Percentiles rank a stretch among this genome's conserved stretches.
These are phyloP conservation scores for Amblyopsis hoosieri DNA, from an alignment of 2,797 vertebrate genomes.

Conservation along the genomic window DNA sequence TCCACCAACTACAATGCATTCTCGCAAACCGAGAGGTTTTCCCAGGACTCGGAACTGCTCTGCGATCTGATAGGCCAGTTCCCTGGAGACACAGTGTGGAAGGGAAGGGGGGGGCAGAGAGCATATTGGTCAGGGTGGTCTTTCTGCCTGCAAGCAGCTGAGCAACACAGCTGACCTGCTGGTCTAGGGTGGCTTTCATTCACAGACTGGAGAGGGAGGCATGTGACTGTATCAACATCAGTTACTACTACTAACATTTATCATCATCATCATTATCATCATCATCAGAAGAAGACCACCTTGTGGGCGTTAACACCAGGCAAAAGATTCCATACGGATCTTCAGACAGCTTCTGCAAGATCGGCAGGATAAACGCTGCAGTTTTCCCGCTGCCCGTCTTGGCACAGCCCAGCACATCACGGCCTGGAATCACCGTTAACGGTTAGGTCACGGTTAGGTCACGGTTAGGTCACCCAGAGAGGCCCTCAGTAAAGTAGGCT, in stretches of 20 bases:
- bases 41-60: conserved; percentile 95
- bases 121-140: no score
- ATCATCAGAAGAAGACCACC: conserved; percentile 64
- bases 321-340: conserved; percentile 96
- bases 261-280: no score
- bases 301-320: conserved; percentile 91
- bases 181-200: no score
- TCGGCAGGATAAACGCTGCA: conserved; percentile 90
- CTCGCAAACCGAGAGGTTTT: conserved; percentile 89
- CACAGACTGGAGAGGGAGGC: no score
- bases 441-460: no score
- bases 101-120: no score
- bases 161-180: no score
- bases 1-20: conserved; percentile 92
- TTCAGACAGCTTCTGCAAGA: conserved; percentile 91
- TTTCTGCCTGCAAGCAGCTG: no score
- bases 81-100: conserved; percentile 71
- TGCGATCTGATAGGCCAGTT: conserved; percentile 94
- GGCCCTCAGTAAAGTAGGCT: no score
- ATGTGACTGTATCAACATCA: no score
- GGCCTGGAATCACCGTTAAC: conserved; percentile 70
- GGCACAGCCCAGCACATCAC: conserved; percentile 93
- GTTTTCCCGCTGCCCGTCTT: conserved; percentile 97
- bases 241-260: no score
- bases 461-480: no score